phyloP scores from a whole-genome alignment of 2,888 invertebrate genomes.

The Zhuqinia jingwanae region DNA sequence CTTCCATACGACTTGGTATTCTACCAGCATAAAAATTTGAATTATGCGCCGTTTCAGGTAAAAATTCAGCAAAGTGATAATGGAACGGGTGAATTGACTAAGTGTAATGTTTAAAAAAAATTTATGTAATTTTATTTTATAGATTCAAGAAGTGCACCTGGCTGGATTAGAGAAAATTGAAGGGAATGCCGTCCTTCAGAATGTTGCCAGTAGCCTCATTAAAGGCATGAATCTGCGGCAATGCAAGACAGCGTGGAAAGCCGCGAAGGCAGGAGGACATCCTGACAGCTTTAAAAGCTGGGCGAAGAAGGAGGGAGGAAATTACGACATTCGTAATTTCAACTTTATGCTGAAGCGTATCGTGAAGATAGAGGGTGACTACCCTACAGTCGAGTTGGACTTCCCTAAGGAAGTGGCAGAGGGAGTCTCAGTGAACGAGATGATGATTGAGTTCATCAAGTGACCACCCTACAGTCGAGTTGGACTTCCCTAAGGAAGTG shows the following conservation, averaged over 20 bases:
- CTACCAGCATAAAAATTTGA: neutral
- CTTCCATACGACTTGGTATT: neutral
- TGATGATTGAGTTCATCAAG: too few species aligned
- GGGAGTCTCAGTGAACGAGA: neutral
- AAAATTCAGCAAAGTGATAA: too few species aligned
- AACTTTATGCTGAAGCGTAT: neutral
- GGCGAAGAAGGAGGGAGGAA: too few species aligned
- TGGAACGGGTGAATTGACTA: too few species aligned
- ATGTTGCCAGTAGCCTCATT: too few species aligned
- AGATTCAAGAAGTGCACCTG: neutral
- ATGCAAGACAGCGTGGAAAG: too few species aligned
- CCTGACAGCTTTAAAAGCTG: too few species aligned
- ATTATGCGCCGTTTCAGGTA: neutral
- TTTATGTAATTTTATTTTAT: neutral
- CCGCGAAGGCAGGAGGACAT: too few species aligned
- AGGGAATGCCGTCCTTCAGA: too few species aligned
- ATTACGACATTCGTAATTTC: neutral
- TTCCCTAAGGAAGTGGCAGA: neutral
- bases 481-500: neutral
- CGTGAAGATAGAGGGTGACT: neutral
- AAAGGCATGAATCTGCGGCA: too few species aligned
- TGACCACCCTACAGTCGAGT: neutral
- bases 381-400: neutral
- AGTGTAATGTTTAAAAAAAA: too few species aligned
- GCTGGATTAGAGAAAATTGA: neutral